These are phyloP conservation scores for Ceratotherium simum DNA, from an alignment of 2,113 vertebrate genomes.

Conservation along the genomic window DNA sequence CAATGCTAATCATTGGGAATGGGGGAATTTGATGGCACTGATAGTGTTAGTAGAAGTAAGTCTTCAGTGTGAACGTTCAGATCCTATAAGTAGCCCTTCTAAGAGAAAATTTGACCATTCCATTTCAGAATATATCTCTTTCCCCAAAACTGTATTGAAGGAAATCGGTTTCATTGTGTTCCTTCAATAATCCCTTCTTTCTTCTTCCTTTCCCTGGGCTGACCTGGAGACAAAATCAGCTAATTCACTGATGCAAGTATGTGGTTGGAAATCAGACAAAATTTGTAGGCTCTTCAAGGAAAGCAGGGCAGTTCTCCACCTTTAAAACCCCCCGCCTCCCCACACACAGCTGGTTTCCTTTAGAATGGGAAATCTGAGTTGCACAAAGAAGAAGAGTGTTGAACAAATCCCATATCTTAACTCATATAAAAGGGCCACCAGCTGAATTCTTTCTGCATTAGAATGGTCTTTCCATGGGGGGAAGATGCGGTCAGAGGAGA, in stretches of 20 bases:
- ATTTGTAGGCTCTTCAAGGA: background rate
- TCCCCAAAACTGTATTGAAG: background rate
- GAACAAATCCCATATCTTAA: background rate
- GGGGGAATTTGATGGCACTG: background rate
- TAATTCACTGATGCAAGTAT: background rate
- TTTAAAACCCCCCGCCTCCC: background rate
- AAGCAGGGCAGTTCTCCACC: background rate
- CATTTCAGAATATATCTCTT: constrained; percentile 13
- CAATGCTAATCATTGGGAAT: background rate
- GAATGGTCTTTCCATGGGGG: background rate
- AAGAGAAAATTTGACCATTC: background rate
- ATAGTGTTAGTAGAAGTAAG: background rate
- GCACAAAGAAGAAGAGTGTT: background rate
- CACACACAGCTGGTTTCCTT: background rate
- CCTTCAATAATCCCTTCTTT: background rate
- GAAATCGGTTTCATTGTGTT: background rate
- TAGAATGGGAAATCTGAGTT: background rate
- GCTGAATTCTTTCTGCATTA: background rate
- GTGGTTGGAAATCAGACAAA: background rate
- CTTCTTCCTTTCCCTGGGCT: background rate
- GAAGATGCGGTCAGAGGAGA: background rate
- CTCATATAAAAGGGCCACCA: background rate
- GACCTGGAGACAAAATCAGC: background rate
- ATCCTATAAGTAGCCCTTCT: background rate
- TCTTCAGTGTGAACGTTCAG: background rate